phyloP scores from a whole-genome alignment of 2,888 invertebrate genomes.

The Fabriciana adippe region DNA sequence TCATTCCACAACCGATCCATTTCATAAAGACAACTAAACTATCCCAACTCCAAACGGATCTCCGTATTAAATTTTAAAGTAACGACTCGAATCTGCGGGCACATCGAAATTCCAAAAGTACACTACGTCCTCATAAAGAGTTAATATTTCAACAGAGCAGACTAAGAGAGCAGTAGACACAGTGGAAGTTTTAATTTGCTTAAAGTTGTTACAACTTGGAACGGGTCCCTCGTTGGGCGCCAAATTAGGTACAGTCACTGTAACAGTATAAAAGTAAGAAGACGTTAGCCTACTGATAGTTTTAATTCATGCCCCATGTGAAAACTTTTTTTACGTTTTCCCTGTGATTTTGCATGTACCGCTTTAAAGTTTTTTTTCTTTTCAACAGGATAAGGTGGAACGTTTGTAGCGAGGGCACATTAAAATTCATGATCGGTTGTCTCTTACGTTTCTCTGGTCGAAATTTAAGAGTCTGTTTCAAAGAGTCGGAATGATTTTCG shows the following conservation, averaged over 20 bases:
- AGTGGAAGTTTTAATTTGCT: slow-evolving; percentile 80
- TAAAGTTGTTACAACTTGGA: slow-evolving; percentile 80
- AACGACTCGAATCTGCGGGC: slow-evolving; percentile 63
- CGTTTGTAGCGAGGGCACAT: slow-evolving; percentile 39
- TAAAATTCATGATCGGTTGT: slow-evolving; percentile 48
- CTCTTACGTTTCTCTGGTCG: slow-evolving; percentile 41
- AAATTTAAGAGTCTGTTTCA: slow-evolving; percentile 42
- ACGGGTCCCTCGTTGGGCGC: slow-evolving; percentile 76
- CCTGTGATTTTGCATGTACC: slow-evolving; percentile 52
- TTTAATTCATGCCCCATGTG: slow-evolving; percentile 67
- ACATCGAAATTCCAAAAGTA: slow-evolving; percentile 62
- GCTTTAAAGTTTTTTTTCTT: slow-evolving; percentile 35
- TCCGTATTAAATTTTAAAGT: slow-evolving; percentile 70
- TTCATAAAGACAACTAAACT: slow-evolving; percentile 48
- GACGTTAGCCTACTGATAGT: slow-evolving; percentile 71
- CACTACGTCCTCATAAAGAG: slow-evolving; percentile 76
- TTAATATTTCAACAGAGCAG: slow-evolving; percentile 77
- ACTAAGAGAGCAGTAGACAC: slow-evolving; percentile 78
- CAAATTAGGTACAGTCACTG: slow-evolving; percentile 74
- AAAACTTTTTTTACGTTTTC: slow-evolving; percentile 49
- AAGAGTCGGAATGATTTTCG: slow-evolving; percentile 38
- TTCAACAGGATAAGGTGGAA: slow-evolving; percentile 37
- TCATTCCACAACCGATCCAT: slow-evolving; percentile 34
- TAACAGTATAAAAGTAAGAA: slow-evolving; percentile 54
- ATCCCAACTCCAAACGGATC: slow-evolving; percentile 57